Conservation (phyloP, 2,113 vertebrate species). For the Gorsachius goisagi region DNA sequence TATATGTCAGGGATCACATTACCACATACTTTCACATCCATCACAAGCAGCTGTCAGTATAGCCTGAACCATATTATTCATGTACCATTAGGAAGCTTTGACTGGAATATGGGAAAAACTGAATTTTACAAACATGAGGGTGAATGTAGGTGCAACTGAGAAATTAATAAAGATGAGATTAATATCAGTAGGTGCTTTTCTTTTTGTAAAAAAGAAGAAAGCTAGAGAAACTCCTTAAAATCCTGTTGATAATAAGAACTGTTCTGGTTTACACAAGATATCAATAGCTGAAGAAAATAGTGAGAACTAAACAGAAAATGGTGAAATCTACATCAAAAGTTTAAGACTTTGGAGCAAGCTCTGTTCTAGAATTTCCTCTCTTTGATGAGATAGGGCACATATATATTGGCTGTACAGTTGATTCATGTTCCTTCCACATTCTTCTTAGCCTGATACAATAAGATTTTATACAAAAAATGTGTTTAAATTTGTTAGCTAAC, state of each 20-base stretch:
- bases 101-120: not conserved
- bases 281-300: not conserved
- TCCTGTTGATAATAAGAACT: not conserved
- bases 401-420: not conserved
- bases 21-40: constrained; percentile 4
- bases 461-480: not conserved
- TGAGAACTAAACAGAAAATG: not conserved
- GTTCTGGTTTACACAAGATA: not conserved
- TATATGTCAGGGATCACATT: not conserved
- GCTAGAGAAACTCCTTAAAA: not conserved
- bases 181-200: not conserved
- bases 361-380: not conserved
- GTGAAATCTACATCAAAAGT: not conserved
- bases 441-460: not conserved
- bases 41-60: constrained; percentile 1
- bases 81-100: not conserved
- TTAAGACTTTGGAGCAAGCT: not conserved
- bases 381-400: not conserved
- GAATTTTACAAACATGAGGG: not conserved
- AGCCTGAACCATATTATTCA: not conserved
- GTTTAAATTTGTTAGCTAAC: not conserved
- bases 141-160: not conserved
- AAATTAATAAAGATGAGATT: not conserved
- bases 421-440: not conserved
- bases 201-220: not conserved